These are phyloP conservation scores for Steinernema hermaphroditum DNA, from an alignment of 2,888 invertebrate species.

Conservation along the genomic window DNA sequence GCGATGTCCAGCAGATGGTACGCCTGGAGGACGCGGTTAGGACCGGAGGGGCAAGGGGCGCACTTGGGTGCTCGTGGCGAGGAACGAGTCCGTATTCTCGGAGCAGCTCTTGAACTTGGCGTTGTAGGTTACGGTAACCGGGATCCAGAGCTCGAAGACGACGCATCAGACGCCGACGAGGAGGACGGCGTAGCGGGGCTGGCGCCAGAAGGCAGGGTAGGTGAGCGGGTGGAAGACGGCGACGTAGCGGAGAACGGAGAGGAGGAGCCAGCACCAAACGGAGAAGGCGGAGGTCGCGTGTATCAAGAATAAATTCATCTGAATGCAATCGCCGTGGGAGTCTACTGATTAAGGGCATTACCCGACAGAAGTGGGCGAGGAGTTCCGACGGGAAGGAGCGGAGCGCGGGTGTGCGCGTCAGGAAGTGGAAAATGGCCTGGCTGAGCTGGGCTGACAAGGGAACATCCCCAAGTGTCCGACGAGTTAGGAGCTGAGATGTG, in stretches of 20 bases:
- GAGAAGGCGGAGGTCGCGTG: constrained; percentile 63
- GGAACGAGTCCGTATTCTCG: constrained; percentile 39
- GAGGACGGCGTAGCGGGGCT: constrained; percentile 59
- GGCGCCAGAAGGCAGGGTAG: constrained; percentile 62
- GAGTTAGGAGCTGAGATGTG: too few relatives aligned
- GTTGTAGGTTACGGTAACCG: constrained; percentile 52
- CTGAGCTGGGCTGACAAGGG: constrained; percentile 44
- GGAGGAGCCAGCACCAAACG: constrained; percentile 63
- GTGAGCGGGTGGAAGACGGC: constrained; percentile 63
- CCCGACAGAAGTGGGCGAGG: constrained; percentile 43
- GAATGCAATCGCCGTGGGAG: constrained; percentile 31
- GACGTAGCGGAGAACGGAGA: constrained; percentile 58
- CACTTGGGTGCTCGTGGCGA: constrained; percentile 31
- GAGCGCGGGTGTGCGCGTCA: constrained; percentile 19
- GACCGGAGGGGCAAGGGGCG: background rate
- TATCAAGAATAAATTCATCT: constrained; percentile 60
- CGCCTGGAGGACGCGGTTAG: constrained; percentile 40
- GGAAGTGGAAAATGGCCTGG: constrained; percentile 53
- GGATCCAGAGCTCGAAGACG: constrained; percentile 50
- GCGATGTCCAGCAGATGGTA: constrained; percentile 59
- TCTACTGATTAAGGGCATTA: background rate
- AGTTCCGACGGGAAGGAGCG: constrained; percentile 30
- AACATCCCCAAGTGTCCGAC: too few relatives aligned
- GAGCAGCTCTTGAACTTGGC: constrained; percentile 41
- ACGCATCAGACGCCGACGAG: constrained; percentile 45